Conservation (phyloP, 2,888 invertebrate species). For the Phymatocera aterrima region DNA sequence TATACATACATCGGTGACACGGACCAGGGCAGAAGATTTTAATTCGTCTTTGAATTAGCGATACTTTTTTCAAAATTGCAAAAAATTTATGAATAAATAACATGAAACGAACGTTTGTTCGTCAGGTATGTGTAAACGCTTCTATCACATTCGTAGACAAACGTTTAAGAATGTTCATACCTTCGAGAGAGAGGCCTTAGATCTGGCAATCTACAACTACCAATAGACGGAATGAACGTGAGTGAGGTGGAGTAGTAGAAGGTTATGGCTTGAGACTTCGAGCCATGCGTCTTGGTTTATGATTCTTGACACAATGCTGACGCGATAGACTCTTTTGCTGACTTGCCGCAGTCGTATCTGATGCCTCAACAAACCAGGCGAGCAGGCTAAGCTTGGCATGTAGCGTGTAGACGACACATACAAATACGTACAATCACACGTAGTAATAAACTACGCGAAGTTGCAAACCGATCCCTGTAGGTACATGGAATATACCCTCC, state of each 20-base stretch:
- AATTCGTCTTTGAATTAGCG: no score
- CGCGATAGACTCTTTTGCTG: slow-evolving; percentile 34
- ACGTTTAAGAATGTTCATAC: no score
- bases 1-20: no score
- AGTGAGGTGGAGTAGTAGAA: not conserved
- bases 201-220: not conserved
- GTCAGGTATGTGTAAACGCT: no score
- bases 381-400: slow-evolving; percentile 26
- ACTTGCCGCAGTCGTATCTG: slow-evolving; percentile 29
- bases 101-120: no score
- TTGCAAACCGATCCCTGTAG: no score
- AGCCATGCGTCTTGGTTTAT: slow-evolving; percentile 14
- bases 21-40: no score
- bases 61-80: no score
- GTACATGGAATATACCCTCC: no score
- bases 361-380: not conserved
- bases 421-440: no score
- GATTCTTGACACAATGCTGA: slow-evolving; percentile 32
- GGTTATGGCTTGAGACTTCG: not conserved
- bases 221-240: not conserved
- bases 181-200: not conserved
- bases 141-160: no score
- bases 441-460: not conserved
- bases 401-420: slow-evolving; percentile 42
- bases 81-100: no score